Conservation (phyloP, 2,113 vertebrate species). For the Bolborhynchus lineola region DNA sequence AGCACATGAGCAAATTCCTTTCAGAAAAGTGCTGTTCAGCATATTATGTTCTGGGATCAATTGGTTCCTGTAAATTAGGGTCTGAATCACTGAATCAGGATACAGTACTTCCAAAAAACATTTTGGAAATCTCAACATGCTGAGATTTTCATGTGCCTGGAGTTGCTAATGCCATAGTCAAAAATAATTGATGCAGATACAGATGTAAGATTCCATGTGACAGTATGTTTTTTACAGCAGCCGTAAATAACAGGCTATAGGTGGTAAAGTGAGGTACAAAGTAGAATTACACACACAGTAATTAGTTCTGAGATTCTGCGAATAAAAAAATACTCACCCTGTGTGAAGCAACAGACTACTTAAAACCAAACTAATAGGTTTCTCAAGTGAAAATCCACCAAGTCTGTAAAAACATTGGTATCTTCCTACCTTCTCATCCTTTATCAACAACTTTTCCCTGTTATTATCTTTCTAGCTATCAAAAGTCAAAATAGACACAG, state of each 20-base stretch:
- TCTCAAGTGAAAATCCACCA: not conserved
- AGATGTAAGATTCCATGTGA: not conserved
- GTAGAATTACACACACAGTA: not conserved
- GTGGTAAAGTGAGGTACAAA: not conserved
- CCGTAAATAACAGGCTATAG: not conserved
- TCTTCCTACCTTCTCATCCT: not conserved
- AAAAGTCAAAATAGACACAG: not conserved
- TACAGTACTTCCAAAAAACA: not conserved
- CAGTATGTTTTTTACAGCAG: not conserved
- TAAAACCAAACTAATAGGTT: not conserved
- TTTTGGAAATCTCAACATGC: not conserved
- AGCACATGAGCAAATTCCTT: constrained; percentile 47
- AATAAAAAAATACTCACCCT: not conserved
- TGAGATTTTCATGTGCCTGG: not conserved
- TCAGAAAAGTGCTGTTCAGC: constrained; percentile 4
- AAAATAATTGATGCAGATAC: not conserved
- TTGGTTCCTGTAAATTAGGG: constrained; percentile 13
- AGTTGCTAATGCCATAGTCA: not conserved
- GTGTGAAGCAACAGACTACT: not conserved
- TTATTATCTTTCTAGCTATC: not conserved
- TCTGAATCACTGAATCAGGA: constrained; percentile 33
- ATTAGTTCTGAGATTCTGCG: not conserved
- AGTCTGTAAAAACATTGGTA: not conserved
- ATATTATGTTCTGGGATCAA: constrained; percentile 12
- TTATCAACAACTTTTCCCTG: not conserved